phyloP scores from a whole-genome alignment of 1,140 invertebrate species.

The Microplitis demolitor region DNA sequence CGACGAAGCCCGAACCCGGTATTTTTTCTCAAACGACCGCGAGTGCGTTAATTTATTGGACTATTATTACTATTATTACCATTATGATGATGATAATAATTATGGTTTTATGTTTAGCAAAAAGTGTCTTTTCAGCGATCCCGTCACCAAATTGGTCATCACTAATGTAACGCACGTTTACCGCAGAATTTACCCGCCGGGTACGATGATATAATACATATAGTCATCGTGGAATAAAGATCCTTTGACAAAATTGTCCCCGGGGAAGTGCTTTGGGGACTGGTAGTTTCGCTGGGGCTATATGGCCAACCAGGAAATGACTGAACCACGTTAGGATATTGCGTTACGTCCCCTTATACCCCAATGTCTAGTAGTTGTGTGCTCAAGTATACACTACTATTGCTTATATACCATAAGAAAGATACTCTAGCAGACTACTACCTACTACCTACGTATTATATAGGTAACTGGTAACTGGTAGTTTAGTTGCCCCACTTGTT shows the following conservation, averaged over 20 bases:
- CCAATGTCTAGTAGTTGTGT: not conserved
- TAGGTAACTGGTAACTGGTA: too few species aligned
- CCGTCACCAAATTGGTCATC: conserved; percentile 10
- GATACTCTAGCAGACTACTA: too few species aligned
- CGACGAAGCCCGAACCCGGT: too few species aligned
- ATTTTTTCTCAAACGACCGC: too few species aligned
- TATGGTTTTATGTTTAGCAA: not conserved
- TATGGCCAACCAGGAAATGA: conserved; percentile 59
- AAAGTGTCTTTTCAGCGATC: not conserved
- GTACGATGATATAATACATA: conserved; percentile 46
- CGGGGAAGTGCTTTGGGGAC: conserved; percentile 53
- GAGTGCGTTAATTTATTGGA: too few species aligned
- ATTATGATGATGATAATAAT: too few species aligned
- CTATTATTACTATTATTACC: too few species aligned
- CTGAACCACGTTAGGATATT: conserved; percentile 61
- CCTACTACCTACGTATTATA: too few species aligned
- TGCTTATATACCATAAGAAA: too few species aligned
- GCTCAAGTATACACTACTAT: too few species aligned
- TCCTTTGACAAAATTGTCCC: conserved; percentile 63
- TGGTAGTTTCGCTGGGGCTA: conserved; percentile 29
- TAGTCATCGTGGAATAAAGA: conserved; percentile 56
- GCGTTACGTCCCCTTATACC: conserved; percentile 43
- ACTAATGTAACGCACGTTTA: conserved; percentile 44
- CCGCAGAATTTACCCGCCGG: conserved; percentile 44
- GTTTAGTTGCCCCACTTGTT: too few species aligned